phyloP scores from a whole-genome alignment of 2,113 vertebrate species.

The Pycnonotus jocosus region DNA sequence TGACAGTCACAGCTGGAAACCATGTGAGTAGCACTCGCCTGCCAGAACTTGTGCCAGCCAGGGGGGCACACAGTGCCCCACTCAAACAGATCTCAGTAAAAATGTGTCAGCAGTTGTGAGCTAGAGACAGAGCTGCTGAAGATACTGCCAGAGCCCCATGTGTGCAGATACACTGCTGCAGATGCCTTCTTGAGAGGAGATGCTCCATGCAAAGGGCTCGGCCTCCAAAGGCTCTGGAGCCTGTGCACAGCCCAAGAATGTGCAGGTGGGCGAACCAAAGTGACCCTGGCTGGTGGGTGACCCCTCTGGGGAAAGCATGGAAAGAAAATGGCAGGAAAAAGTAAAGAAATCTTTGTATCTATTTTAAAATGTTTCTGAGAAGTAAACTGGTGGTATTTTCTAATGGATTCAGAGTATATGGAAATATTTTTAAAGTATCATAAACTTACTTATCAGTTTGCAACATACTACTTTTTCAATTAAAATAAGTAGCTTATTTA shows the following conservation, averaged over 20 bases:
- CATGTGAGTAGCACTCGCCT: fast-evolving
- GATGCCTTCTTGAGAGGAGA: background rate
- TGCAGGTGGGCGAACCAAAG: background rate
- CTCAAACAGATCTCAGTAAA: background rate
- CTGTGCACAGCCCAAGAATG: background rate
- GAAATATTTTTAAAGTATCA: background rate
- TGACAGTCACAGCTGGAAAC: background rate
- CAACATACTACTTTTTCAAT: background rate
- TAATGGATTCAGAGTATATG: background rate
- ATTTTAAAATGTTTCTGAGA: background rate
- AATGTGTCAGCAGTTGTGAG: background rate
- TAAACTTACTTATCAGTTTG: background rate
- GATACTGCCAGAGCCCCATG: fast-evolving
- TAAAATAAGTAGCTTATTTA: background rate
- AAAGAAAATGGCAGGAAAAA: background rate
- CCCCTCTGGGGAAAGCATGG: background rate
- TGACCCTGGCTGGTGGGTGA: background rate
- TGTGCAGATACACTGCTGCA: background rate
- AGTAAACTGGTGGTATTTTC: background rate
- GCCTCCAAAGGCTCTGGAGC: background rate
- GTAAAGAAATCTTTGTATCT: background rate
- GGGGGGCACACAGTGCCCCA: background rate
- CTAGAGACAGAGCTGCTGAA: background rate
- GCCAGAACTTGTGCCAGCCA: background rate
- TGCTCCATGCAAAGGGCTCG: background rate